Evolutionary conservation across 2,113 vertebrate species (phyloP).

Genomic region (Megaptera novaeangliae): DNA sequence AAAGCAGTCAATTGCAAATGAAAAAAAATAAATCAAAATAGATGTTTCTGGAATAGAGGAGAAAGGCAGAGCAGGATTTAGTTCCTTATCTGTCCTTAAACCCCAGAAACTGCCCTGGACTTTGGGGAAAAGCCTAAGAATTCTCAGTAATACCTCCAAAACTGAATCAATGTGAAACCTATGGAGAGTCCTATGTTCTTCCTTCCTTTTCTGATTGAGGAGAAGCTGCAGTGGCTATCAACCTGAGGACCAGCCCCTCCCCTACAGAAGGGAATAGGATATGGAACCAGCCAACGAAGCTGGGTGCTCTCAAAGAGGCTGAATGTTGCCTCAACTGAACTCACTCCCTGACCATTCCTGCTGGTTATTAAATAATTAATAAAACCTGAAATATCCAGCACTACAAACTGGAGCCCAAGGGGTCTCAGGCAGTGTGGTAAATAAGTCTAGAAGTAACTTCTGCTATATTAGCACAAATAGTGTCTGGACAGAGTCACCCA

Average conservation of each 20-base stretch:
- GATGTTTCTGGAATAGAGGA: not conserved
- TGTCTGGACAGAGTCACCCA: not conserved
- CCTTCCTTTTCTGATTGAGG: not conserved
- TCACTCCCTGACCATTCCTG: not conserved
- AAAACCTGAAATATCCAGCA: not conserved
- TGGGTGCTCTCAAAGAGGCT: not conserved
- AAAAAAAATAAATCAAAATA: not conserved
- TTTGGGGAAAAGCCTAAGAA: not conserved
- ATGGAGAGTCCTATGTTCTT: not conserved
- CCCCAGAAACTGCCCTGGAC: not conserved
- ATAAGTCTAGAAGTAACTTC: not conserved
- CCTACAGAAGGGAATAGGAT: rapidly evolving
- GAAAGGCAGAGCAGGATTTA: not conserved
- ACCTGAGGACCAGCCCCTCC: not conserved
- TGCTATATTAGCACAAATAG: not conserved
- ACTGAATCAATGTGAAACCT: not conserved
- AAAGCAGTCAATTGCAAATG: not conserved
- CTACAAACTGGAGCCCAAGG: not conserved
- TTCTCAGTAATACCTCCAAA: not conserved
- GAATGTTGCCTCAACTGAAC: not conserved
- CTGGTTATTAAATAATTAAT: not conserved
- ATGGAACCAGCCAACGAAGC: rapidly evolving
- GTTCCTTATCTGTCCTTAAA: not conserved
- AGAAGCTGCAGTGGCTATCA: not conserved
- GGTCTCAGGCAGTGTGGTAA: not conserved